Evolutionary conservation across 2,113 vertebrate genomes (phyloP), one percentile per base, ranked within the genome.

Genomic region (Naja naja): DNA sequence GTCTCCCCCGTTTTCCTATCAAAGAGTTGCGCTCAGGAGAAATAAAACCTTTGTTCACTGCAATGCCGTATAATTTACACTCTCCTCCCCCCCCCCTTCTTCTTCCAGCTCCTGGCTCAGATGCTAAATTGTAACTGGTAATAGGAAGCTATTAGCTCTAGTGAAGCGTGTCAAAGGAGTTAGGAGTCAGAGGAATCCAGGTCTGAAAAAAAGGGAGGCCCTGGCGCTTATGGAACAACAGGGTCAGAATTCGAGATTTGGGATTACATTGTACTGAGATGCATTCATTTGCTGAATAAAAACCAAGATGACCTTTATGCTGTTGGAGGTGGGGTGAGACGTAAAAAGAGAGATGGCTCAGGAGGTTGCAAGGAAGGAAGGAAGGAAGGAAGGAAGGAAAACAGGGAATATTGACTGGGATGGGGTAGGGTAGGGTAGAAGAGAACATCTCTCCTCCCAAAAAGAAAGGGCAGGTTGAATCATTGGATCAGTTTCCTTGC

Each of bases 1-100:
- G 97, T 98, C 97, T 98, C 97, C 97, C 96, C 97, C 93, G n/a
- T 97, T 98, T 97, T 97, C 96, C 97, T 97, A 98, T 97, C 97
- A 97, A 97, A 98, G 97, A 96, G 97, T 93, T 97, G 97, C 97
- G 98, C 97, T 98, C 97, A 95, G 97, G 97, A 98, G 97, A 97
- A 97, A 98, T 97, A 96, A 97, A 97, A 97, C 96, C 98, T 98
- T 98, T 97, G 97, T 98, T 98, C 97, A 96, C 96, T 0, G 60
- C 97, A 96, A 95, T 96, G 96, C 96, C 60, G 52, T 97, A 96
- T 98, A 98, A 98, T 98, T 98, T 97, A 97, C 96, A 97, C 97
- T 96, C 97, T 94, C 94, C 95, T 95, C 54, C 54, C 64, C 64
- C 64, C 5, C 12, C 12, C 90, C 81, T 96, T 96, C 96, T 97